These are phyloP conservation scores for Lithobates pipiens DNA, from an alignment of 2,797 vertebrate genomes.

Conservation along the genomic window DNA sequence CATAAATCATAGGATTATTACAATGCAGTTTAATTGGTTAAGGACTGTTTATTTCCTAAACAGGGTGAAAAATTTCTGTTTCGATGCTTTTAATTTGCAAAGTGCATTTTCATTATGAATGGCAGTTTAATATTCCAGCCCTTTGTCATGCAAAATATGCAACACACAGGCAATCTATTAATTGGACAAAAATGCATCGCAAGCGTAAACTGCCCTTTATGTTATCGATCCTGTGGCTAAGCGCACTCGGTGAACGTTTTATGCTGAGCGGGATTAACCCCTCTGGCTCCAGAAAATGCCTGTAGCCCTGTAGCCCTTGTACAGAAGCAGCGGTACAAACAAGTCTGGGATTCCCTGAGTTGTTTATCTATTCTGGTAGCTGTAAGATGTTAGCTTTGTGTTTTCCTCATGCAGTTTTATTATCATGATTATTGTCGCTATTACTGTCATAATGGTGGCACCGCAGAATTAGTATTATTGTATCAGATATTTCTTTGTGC, in stretches of 20 bases:
- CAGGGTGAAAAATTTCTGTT: slow-evolving; percentile 93
- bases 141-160: slow-evolving; percentile 99
- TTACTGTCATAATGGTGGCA: slow-evolving; percentile 27
- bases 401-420: slow-evolving; percentile 27
- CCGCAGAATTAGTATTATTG: slow-evolving; percentile 15
- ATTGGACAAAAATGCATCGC: slow-evolving; percentile 96
- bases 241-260: slow-evolving; percentile 77
- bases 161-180: slow-evolving; percentile 98
- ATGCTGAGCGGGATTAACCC: slow-evolving; percentile 74
- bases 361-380: background rate
- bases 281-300: background rate
- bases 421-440: slow-evolving; percentile 24
- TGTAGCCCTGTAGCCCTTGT: background rate
- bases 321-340: background rate
- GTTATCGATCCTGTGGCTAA: slow-evolving; percentile 77
- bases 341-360: background rate
- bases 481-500: slow-evolving; percentile 31
- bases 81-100: slow-evolving; percentile 99
- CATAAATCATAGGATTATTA: slow-evolving; percentile 99
- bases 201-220: slow-evolving; percentile 92
- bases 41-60: slow-evolving; percentile 99
- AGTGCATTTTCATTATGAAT: slow-evolving; percentile 99
- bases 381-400: slow-evolving; percentile 11
- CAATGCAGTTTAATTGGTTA: slow-evolving; percentile 99
- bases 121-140: slow-evolving; percentile 98